These are phyloP conservation scores for Mycteria americana DNA, from an alignment of 2,797 vertebrate species.

Conservation along the genomic window DNA sequence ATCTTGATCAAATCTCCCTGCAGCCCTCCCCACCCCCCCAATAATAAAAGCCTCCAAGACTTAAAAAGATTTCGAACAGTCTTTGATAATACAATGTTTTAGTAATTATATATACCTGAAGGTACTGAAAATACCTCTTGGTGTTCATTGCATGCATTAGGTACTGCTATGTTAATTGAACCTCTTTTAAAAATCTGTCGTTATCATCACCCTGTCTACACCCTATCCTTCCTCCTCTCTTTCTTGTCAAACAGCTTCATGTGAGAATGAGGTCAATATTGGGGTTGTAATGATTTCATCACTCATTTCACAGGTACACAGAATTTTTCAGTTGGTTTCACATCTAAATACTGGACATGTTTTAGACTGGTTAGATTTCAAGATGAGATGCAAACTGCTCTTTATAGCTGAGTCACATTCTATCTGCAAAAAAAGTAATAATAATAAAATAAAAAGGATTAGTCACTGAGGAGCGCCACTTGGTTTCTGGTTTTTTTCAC, in stretches of 20 bases:
- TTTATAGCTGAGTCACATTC: not conserved
- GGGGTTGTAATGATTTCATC: conserved; percentile 18
- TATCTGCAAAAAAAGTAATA: not conserved
- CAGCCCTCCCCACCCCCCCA: not conserved
- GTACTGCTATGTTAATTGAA: conserved; percentile 6
- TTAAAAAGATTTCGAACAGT: not conserved
- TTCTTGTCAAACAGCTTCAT: conserved; percentile 10
- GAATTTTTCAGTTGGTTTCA: conserved; percentile 8
- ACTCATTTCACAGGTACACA: conserved; percentile 25
- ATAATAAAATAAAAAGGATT: not conserved
- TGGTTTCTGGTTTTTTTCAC: not conserved
- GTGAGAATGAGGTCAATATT: conserved; percentile 22
- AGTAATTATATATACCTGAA: not conserved
- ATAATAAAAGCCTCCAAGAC: not conserved
- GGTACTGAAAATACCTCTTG: not conserved
- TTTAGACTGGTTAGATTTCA: conserved; percentile 4
- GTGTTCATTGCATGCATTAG: not conserved
- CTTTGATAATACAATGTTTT: not conserved
- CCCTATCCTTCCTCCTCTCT: not conserved
- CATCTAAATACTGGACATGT: not conserved
- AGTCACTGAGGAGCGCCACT: not conserved
- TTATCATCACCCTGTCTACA: not conserved
- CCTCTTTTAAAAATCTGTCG: not conserved
- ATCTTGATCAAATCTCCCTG: not conserved
- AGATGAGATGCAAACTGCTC: not conserved